Evolutionary conservation across 2,888 invertebrate genomes (phyloP).

Genomic region (Malthinus seriepunctatus): DNA sequence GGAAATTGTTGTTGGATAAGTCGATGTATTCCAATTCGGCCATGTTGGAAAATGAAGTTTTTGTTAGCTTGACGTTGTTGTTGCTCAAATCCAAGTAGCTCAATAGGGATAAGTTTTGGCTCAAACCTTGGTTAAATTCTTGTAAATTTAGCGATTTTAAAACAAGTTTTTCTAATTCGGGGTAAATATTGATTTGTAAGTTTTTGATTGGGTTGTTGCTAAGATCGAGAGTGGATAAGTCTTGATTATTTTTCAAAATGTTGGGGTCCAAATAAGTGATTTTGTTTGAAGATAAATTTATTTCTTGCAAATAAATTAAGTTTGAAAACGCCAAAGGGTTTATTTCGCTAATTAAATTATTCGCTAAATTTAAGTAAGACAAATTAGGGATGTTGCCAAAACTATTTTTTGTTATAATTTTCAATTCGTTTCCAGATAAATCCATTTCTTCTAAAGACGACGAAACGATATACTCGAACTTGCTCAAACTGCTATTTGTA

Average conservation of each 20-base stretch:
- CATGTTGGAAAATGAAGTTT: slow-evolving; percentile 69
- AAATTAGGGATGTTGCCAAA: slow-evolving; percentile 65
- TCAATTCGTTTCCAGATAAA: slow-evolving; percentile 67
- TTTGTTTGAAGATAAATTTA: slow-evolving; percentile 73
- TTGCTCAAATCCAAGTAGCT: slow-evolving; percentile 70
- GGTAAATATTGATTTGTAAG: slow-evolving; percentile 64
- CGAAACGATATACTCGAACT: slow-evolving; percentile 28
- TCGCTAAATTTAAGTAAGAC: slow-evolving; percentile 70
- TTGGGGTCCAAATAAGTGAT: slow-evolving; percentile 65
- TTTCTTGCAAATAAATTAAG: slow-evolving; percentile 67
- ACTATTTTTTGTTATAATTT: slow-evolving; percentile 64
- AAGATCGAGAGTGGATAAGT: slow-evolving; percentile 69
- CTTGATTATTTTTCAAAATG: slow-evolving; percentile 67
- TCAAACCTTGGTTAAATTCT: slow-evolving; percentile 67
- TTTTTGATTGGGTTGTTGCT: slow-evolving; percentile 70
- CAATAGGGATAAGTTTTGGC: slow-evolving; percentile 65
- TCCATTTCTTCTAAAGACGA: slow-evolving; percentile 29
- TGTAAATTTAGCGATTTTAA: slow-evolving; percentile 70
- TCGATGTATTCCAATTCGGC: slow-evolving; percentile 71
- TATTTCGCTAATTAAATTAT: slow-evolving; percentile 67
- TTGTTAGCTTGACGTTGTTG: slow-evolving; percentile 71
- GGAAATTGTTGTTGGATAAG: slow-evolving; percentile 72
- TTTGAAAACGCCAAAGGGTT: slow-evolving; percentile 65
- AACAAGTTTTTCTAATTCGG: slow-evolving; percentile 68
- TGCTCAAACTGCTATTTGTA: slow-evolving; percentile 38